A percentile compares a stretch with the other conserved stretches of the same genome.
phyloP scores from a whole-genome alignment of 1,140 invertebrate genomes.

The Schlechtendalia chinensis region DNA sequence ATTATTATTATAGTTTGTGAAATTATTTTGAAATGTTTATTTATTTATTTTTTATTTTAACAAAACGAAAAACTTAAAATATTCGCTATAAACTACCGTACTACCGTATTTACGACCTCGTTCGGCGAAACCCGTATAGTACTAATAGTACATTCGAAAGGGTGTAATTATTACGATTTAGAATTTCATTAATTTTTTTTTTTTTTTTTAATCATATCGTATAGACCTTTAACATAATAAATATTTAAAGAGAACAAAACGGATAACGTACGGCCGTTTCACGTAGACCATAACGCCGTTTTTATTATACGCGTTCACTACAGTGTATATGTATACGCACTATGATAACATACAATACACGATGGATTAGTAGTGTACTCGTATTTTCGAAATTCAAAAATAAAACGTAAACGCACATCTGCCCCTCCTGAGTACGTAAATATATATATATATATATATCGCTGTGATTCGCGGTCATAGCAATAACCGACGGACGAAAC shows the following conservation, averaged over 20 bases:
- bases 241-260: background rate
- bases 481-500: too few species aligned
- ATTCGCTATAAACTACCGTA: background rate
- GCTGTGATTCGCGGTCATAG: too few species aligned
- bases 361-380: background rate
- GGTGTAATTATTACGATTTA: background rate
- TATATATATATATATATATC: too few species aligned
- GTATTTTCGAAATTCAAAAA: background rate
- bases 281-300: background rate
- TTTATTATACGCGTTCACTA: background rate
- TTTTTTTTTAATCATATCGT: too few species aligned
- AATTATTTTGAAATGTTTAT: conserved; percentile 6
- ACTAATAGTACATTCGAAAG: background rate
- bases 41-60: too few species aligned
- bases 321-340: too few species aligned
- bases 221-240: background rate
- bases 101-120: background rate
- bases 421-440: too few species aligned
- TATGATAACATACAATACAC: background rate
- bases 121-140: background rate
- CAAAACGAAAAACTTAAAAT: background rate
- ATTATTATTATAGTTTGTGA: background rate
- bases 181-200: background rate
- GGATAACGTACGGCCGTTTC: background rate
- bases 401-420: background rate